Evolutionary conservation across 2,888 invertebrate species (phyloP).

Genomic region (Micoletzkya japonica): DNA sequence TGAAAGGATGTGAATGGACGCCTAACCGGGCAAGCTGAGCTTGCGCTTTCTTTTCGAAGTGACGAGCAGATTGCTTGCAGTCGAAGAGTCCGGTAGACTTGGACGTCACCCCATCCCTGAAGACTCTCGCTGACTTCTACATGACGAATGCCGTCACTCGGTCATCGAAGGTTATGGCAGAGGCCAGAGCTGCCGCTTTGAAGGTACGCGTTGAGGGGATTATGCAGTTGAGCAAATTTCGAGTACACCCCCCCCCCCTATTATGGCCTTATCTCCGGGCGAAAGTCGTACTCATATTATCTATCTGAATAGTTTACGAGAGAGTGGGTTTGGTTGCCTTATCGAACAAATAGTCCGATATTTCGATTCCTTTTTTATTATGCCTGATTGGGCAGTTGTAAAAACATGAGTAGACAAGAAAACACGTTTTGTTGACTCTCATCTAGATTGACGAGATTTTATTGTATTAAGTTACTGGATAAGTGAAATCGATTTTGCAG

Average conservation of each 20-base stretch:
- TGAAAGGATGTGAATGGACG: no score
- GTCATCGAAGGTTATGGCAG: slow-evolving; percentile 97
- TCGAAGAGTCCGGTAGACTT: slow-evolving; percentile 33
- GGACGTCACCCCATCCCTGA: slow-evolving; percentile 42
- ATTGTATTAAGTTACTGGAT: not conserved
- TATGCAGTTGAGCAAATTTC: not conserved
- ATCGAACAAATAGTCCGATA: no score
- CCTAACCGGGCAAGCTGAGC: no score
- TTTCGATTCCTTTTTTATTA: not conserved
- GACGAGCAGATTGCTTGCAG: not conserved
- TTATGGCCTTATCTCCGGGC: not conserved
- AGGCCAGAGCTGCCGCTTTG: slow-evolving; percentile 66
- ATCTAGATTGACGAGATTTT: not conserved
- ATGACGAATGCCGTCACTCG: slow-evolving; percentile 96
- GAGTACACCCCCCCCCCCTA: not conserved
- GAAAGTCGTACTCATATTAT: no score
- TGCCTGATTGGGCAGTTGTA: not conserved
- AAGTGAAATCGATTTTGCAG: slow-evolving; percentile 1
- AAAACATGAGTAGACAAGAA: not conserved
- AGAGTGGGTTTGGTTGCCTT: no score
- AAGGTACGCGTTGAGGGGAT: slow-evolving; percentile 24
- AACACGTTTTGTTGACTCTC: not conserved
- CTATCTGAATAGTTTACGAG: no score
- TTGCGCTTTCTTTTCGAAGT: no score
- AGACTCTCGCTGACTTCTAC: slow-evolving; percentile 75